phyloP scores from a whole-genome alignment of 1,140 invertebrate genomes.

The Ceratina japonica region DNA sequence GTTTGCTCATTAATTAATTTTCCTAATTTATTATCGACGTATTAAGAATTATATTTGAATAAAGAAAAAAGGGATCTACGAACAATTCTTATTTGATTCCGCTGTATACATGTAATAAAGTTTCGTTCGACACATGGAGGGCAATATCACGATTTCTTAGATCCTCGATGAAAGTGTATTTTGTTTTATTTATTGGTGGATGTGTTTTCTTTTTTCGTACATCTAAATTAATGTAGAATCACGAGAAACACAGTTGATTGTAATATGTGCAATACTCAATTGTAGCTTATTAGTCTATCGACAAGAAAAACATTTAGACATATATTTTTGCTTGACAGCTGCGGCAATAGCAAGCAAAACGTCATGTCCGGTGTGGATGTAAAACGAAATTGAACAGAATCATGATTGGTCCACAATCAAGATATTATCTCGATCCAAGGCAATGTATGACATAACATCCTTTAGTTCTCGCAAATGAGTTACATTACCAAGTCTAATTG shows the following conservation, averaged over 20 bases:
- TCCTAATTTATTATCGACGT: neutral
- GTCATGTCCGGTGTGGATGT: constrained; percentile 31
- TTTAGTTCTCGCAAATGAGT: constrained; percentile 26
- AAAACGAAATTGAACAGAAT: constrained; percentile 30
- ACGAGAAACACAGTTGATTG: neutral
- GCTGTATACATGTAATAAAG: too few relatives aligned
- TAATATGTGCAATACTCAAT: neutral
- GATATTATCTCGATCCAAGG: constrained; percentile 31
- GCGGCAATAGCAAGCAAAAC: neutral
- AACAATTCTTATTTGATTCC: constrained; percentile 16
- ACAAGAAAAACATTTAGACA: too few relatives aligned
- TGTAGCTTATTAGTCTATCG: too few relatives aligned
- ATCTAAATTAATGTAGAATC: neutral
- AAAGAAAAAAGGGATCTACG: neutral
- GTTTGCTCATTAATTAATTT: neutral
- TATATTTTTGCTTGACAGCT: constrained; percentile 5
- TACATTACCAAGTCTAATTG: constrained; percentile 18
- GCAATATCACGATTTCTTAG: too few relatives aligned
- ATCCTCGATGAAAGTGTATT: neutral
- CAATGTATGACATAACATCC: constrained; percentile 43
- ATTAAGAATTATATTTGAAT: neutral
- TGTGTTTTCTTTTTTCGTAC: neutral
- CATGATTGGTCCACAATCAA: constrained; percentile 37
- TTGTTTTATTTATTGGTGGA: neutral
- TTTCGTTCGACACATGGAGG: too few relatives aligned